Evolutionary conservation across 2,797 vertebrate species (phyloP).

Genomic region (Anguilla anguilla): DNA sequence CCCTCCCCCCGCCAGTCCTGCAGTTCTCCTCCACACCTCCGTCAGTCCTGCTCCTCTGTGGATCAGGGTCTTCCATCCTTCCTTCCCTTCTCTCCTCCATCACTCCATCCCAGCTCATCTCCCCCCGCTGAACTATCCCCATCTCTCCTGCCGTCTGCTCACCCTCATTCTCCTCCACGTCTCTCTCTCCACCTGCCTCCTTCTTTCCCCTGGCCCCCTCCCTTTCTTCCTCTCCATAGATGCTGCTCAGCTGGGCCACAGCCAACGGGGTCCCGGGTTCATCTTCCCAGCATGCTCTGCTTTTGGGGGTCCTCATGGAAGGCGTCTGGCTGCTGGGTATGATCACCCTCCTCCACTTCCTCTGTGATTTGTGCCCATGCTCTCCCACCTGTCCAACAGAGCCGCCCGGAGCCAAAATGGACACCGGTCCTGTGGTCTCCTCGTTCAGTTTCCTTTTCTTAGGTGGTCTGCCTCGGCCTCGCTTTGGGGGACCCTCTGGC

Average conservation of each 20-base stretch:
- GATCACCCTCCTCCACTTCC: neutral
- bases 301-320: neutral
- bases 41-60: neutral
- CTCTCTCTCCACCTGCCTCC: neutral
- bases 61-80: neutral
- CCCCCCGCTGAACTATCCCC: neutral
- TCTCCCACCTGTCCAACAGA: neutral
- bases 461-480: slow-evolving; percentile 50
- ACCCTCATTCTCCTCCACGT: neutral
- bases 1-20: neutral
- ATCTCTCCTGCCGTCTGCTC: neutral
- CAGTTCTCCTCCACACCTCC: neutral
- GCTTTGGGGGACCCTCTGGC: neutral
- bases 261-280: neutral
- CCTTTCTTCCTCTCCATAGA: neutral
- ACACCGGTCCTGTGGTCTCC: neutral
- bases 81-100: neutral
- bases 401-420: neutral
- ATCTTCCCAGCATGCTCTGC: neutral
- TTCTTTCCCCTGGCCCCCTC: slow-evolving; percentile 5
- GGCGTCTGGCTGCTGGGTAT: neutral
- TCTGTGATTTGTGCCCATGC: neutral
- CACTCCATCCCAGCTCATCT: neutral
- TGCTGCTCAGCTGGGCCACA: neutral
- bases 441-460: slow-evolving; percentile 26